A percentile compares a stretch with the other conserved stretches of the same genome.
These are phyloP conservation scores for Rhinoraja longicauda DNA, from an alignment of 2,797 vertebrate genomes.

Conservation along the genomic window DNA sequence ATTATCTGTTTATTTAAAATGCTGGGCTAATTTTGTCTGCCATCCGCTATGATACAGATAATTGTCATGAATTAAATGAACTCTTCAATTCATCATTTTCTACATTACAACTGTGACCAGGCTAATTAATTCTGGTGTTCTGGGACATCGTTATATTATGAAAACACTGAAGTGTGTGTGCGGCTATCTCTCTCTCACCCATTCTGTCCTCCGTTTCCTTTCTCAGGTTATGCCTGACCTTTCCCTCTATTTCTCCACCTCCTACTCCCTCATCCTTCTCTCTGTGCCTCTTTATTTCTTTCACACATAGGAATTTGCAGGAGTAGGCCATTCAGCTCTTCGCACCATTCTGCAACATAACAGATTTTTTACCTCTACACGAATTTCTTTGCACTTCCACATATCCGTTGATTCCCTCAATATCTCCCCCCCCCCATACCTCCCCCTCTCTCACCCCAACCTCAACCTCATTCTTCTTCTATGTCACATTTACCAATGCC, in stretches of 20 bases:
- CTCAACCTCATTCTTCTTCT: background rate
- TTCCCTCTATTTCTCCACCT: too few species aligned
- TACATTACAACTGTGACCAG: background rate
- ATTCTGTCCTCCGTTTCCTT: background rate
- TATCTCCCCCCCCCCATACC: too few species aligned
- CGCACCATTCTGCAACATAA: too few species aligned
- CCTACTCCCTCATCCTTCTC: too few species aligned
- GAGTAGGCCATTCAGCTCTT: too few species aligned
- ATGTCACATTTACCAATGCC: background rate
- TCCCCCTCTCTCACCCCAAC: background rate
- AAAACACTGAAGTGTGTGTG: background rate
- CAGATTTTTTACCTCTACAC: too few species aligned
- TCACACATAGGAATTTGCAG: too few species aligned
- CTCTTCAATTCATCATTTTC: background rate
- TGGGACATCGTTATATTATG: background rate
- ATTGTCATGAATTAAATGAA: background rate
- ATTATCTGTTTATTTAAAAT: background rate
- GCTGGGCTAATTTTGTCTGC: background rate
- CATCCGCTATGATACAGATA: background rate
- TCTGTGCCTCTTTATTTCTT: too few species aligned
- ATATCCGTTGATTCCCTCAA: too few species aligned
- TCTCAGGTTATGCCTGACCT: background rate
- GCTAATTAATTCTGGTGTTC: background rate
- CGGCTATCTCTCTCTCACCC: background rate
- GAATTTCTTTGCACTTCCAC: too few species aligned